These are phyloP conservation scores for Enchytraeus crypticus DNA, from an alignment of 2,888 invertebrate species.

Conservation along the genomic window DNA sequence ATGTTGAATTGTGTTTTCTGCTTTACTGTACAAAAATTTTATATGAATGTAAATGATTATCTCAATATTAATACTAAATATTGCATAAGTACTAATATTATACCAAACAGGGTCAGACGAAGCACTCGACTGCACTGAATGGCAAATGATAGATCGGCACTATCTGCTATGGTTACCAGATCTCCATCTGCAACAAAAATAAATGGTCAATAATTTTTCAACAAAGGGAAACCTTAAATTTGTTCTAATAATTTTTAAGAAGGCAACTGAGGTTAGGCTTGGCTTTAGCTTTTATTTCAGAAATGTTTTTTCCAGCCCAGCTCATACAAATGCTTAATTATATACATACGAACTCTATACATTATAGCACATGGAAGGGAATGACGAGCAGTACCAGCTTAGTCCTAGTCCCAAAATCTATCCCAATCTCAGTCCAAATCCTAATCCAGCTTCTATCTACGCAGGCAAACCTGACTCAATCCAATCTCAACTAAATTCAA, in stretches of 20 bases:
- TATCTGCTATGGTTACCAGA: constrained; percentile 63
- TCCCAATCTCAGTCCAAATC: too few species aligned
- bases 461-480: not conserved
- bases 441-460: not conserved
- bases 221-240: not conserved
- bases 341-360: too few species aligned
- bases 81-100: not conserved
- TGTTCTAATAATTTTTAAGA: not conserved
- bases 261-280: not conserved
- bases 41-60: too few species aligned
- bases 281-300: too few species aligned
- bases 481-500: not conserved
- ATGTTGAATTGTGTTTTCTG: too few species aligned
- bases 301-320: too few species aligned
- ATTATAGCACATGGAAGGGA: too few species aligned
- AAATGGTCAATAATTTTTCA: not conserved
- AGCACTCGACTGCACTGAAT: constrained; percentile 61
- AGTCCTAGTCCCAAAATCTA: too few species aligned
- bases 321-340: too few species aligned
- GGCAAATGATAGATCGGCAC: constrained; percentile 62
- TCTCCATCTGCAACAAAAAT: constrained; percentile 56
- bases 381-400: too few species aligned
- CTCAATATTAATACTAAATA: not conserved
- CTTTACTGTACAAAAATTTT: too few species aligned
- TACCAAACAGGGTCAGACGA: constrained; percentile 58